phyloP scores from a whole-genome alignment of 1,140 invertebrate species.

The Geopemphigus sp. region DNA sequence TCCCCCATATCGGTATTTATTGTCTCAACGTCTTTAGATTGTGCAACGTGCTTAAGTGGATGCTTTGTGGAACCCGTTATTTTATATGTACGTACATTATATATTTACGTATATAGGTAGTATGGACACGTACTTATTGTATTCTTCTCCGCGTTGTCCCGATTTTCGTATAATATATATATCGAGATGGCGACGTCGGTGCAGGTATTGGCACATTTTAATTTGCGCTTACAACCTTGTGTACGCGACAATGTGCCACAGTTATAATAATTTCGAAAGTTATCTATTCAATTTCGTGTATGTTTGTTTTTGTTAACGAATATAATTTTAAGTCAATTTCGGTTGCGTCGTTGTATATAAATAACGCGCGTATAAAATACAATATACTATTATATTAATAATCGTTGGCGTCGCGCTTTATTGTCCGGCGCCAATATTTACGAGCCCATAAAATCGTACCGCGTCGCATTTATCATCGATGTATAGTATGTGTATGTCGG shows the following conservation, averaged over 20 bases:
- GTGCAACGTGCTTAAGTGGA: background rate
- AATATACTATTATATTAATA: background rate
- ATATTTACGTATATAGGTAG: background rate
- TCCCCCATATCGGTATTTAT: background rate
- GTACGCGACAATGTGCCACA: no score
- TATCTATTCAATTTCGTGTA: no score
- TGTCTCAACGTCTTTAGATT: constrained; percentile 8
- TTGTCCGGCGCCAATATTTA: background rate
- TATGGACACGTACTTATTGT: background rate
- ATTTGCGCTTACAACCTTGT: no score
- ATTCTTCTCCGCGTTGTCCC: background rate
- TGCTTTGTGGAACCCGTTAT: no score
- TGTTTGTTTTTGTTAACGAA: no score
- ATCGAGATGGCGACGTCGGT: no score
- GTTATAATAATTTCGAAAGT: no score
- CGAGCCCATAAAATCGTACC: constrained; percentile 33
- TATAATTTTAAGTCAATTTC: no score
- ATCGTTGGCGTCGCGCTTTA: constrained; percentile 13
- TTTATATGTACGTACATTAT: background rate
- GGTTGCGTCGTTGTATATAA: no score
- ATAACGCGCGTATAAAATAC: background rate
- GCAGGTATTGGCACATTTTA: no score
- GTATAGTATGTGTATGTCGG: no score
- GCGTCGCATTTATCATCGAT: constrained; percentile 3
- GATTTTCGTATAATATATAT: no score